Conservation (phyloP, 2,888 invertebrate genomes). For the Drosophila recens region DNA sequence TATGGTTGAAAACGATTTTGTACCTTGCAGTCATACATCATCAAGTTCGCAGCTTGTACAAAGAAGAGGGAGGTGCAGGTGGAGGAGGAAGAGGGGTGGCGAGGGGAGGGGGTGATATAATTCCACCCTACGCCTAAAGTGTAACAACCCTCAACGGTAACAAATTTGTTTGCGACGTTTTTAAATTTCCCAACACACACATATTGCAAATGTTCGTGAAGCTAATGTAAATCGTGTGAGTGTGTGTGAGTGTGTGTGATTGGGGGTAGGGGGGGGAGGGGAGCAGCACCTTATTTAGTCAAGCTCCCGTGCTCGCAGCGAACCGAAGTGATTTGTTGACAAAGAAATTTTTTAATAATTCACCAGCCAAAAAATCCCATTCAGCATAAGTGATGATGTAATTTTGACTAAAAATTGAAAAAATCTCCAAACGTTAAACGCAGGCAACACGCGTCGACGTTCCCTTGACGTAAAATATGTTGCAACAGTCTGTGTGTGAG, state of each 20-base stretch:
- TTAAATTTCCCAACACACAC: constrained; percentile 71
- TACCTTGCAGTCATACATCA: constrained; percentile 79
- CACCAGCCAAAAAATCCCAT: constrained; percentile 70
- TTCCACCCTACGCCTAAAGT: constrained; percentile 19
- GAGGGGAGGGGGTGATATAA: neutral
- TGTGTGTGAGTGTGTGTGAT: constrained; percentile 21
- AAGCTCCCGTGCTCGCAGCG: constrained; percentile 40
- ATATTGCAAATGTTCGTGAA: constrained; percentile 36
- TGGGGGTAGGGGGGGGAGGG: constrained; percentile 2
- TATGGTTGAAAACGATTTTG: constrained; percentile 77
- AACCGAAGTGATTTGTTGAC: constrained; percentile 82
- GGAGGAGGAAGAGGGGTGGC: neutral
- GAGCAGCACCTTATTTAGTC: constrained; percentile 72
- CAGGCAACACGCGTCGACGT: constrained; percentile 17
- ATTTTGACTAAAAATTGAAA: constrained; percentile 79
- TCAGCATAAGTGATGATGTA: constrained; percentile 81
- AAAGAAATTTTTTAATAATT: constrained; percentile 82
- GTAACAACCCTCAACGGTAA: constrained; percentile 73
- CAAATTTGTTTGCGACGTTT: constrained; percentile 81
- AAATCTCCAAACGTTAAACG: constrained; percentile 60
- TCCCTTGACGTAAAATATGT: constrained; percentile 69
- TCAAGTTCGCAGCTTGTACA: constrained; percentile 43
- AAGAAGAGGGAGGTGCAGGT: neutral
- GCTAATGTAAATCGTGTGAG: constrained; percentile 74
- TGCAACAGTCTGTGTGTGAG: constrained; percentile 71